Evolutionary conservation across 2,797 vertebrate genomes (phyloP), one percentile per base, ranked within the genome.

Genomic region (Podargus strigoides): DNA sequence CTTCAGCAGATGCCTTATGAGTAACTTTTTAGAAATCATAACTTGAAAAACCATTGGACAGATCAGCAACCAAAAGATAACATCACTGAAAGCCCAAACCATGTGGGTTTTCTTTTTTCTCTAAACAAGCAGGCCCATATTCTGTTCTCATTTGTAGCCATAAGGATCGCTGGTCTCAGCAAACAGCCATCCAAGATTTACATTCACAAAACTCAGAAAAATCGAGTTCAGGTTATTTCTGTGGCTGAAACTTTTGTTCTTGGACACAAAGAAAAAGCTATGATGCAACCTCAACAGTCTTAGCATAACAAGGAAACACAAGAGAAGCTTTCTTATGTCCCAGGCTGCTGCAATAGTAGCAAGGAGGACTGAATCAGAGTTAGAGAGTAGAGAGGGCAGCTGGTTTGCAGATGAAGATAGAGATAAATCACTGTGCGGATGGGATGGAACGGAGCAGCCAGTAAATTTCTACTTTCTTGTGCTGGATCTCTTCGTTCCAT

Each of bases 1-100:
- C 89, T 91, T 96, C 83, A 88, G 82, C 72, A 92, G 62, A 97
- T 82, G 47, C 81, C 84, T 93, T 93, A 87, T 89, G 80, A 76
- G 56, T 66, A 93, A 89, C 63, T 28, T 81, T 62, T 60, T 44
- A 82, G 58, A 95, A 96, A 95, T 83, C 32, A 12, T 81, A 94
- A 91, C 90, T 93, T 80, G n/a, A 90, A 94, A 94, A 94, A 91
- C 55, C 87, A 70, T 77, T 83, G 69, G 81, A 67, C 44, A 86
- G 74, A 93, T 69, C 87, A 93, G 47, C 37, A 88, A 95, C 69
- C 79, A 87, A 89, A 96, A 96, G 87, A 93, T 62, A 93, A 46
- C 28, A 90, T 67, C 74, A 67, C 63, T 73, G n/a, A 58, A 88
- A 92, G 52, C 66, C 74, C 74, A 89, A 87, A 85, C n/a, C 47